Percentiles rank a stretch among this genome's conserved stretches.
Evolutionary conservation across 92 coral and sea anemone genomes (phyloP).

Genomic region (Epizoanthus illoricatus): DNA sequence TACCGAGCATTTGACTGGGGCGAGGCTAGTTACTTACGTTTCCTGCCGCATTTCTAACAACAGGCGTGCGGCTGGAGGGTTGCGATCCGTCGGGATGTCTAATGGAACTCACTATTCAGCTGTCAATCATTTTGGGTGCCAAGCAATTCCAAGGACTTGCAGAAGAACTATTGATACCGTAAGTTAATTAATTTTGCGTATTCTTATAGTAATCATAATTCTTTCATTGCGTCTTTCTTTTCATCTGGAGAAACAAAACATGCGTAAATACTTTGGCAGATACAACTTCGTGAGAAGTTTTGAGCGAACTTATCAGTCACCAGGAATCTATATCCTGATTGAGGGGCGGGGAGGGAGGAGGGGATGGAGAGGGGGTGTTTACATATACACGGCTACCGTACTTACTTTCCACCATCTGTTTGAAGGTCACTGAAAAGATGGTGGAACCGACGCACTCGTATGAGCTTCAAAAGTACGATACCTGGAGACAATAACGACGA

Average conservation of each 20-base stretch:
- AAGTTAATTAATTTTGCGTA: constrained; percentile 20
- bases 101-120: constrained; percentile 56
- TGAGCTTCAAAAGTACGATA: constrained; percentile 19
- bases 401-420: not conserved
- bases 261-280: no score
- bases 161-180: constrained; percentile 50
- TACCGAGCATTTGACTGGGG: no score
- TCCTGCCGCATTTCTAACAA: no score
- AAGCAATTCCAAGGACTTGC: constrained; percentile 50
- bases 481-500: constrained; percentile 4
- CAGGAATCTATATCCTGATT: no score
- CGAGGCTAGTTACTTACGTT: no score
- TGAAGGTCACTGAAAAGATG: constrained; percentile 15
- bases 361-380: not conserved
- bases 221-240: no score
- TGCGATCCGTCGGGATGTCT: constrained; percentile 67
- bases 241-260: no score
- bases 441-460: constrained; percentile 37
- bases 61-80: constrained; percentile 49
- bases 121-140: constrained; percentile 54
- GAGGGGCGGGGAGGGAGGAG: no score
- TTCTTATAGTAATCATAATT: no score
- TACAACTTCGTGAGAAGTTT: no score
- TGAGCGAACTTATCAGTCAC: not conserved
- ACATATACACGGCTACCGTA: no score